A percentile compares a stretch with the other conserved stretches of the same genome.
Evolutionary conservation across 2,113 vertebrate genomes (phyloP).

Genomic region (Pelecanoides urinatrix): DNA sequence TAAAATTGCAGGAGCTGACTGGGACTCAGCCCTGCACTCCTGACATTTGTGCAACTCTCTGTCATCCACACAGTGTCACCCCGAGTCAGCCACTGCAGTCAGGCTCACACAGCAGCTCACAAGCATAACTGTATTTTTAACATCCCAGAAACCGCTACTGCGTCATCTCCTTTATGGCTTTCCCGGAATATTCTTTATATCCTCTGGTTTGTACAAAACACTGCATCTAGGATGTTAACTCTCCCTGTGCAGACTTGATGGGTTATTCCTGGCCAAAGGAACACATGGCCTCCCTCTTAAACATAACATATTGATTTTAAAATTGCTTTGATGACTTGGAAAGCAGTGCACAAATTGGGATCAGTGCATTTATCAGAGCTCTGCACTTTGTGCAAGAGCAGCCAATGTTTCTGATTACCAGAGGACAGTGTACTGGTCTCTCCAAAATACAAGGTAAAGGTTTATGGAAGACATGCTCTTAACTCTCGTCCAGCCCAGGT

Average conservation of each 20-base stretch:
- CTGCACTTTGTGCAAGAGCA: neutral
- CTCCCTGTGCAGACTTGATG: neutral
- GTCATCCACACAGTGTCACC: neutral
- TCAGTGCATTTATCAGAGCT: neutral
- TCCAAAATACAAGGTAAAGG: neutral
- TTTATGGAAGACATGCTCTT: neutral
- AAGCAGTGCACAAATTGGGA: neutral
- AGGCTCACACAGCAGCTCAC: neutral
- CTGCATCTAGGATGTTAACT: neutral
- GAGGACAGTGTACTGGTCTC: neutral
- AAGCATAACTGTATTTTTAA: constrained; percentile 13
- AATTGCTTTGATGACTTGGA: constrained; percentile 15
- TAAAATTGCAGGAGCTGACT: neutral
- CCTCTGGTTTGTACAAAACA: neutral
- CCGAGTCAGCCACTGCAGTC: neutral
- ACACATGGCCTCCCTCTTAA: neutral
- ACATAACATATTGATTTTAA: constrained; percentile 12
- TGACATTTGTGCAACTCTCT: neutral
- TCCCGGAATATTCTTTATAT: constrained; percentile 2
- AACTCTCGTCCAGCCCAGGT: neutral
- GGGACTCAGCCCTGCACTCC: neutral
- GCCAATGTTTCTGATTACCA: neutral
- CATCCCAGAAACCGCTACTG: neutral
- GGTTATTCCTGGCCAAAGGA: neutral
- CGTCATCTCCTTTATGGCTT: constrained; percentile 3